These are phyloP conservation scores for Zaprionus nigranus DNA, from an alignment of 1,140 invertebrate genomes.

Conservation along the genomic window DNA sequence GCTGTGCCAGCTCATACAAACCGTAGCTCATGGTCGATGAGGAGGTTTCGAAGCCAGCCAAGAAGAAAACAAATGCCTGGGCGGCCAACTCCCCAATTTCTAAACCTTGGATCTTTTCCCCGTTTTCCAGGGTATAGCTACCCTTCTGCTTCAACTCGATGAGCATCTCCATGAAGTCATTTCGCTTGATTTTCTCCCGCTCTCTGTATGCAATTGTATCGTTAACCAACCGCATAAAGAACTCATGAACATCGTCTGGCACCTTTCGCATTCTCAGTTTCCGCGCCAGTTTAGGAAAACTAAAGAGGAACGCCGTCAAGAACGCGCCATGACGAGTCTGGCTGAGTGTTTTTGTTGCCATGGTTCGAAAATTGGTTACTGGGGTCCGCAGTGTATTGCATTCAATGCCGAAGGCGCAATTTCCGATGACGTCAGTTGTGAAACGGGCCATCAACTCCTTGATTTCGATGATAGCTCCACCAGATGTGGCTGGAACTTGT, in stretches of 20 bases:
- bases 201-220: constrained; percentile 64
- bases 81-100: constrained; percentile 71
- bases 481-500: constrained; percentile 4
- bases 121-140: constrained; percentile 19
- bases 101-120: constrained; percentile 41
- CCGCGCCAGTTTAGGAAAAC: constrained; percentile 44
- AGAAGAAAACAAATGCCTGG: constrained; percentile 85
- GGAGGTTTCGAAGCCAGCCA: constrained; percentile 88
- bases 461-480: constrained; percentile 48
- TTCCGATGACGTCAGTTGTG: constrained; percentile 85
- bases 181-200: constrained; percentile 53
- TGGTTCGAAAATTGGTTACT: constrained; percentile 85
- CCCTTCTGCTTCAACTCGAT: constrained; percentile 84
- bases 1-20: constrained; percentile 85
- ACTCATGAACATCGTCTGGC: constrained; percentile 84
- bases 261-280: constrained; percentile 55
- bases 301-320: constrained; percentile 30
- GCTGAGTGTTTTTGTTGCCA: constrained; percentile 36
- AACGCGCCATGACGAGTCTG: constrained; percentile 24
- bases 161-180: constrained; percentile 85
- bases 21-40: constrained; percentile 85
- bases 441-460: constrained; percentile 65
- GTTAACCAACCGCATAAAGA: constrained; percentile 70
- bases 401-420: constrained; percentile 87
- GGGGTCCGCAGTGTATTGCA: constrained; percentile 85